Base-by-base conservation (phyloP, 2,888 invertebrate genomes). In the Cantharis flavilabris region DNA sequence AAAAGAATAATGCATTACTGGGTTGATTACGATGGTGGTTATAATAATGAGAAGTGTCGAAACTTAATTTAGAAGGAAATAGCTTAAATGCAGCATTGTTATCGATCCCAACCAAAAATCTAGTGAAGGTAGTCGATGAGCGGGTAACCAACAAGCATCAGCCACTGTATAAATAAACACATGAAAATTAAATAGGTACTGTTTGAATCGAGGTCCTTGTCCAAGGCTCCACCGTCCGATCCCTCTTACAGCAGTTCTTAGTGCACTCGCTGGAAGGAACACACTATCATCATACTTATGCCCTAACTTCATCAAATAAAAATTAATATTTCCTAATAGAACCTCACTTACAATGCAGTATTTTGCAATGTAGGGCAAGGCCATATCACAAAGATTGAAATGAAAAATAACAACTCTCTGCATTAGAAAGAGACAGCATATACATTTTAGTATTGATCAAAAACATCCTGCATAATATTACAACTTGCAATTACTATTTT, bases 141-240 rank as follows among this genome's bases (percentile, higher is more conserved):
- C 88, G 87, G 88, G 88, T 88, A 88, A 88, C 88, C 88, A 89
- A 88, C 88, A 88, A 88, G 88, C 88, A 89, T 88, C 88, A 88
- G 88, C 88, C 88, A 88, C 88, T 88, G 88, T 88, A 88, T 88
- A 86, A 86, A 84, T 83, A 84, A 89, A 88, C 88, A 88, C 88
- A 88, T 88, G 88, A 88, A 88, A 88, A 88, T 87, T 84, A 87
- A 88, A 89, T 89, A 88, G 86, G 88, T 89, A 89, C 89, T 89
- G 88, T 88, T 88, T 88, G 85, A 84, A 83, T 85, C 83, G 87
- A 84, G 81, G 80, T 80, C 82, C 76, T 76, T 80, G 81, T 84
- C 85, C 85, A 80, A 82, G 82, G 80, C 82, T 81, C 82, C 83
- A 81, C 83, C 82, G 81, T 83, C 81, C 82, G 70, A 74, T 72